Evolutionary conservation across 1,140 invertebrate genomes (phyloP).

Genomic region (Aleiodes sp.): DNA sequence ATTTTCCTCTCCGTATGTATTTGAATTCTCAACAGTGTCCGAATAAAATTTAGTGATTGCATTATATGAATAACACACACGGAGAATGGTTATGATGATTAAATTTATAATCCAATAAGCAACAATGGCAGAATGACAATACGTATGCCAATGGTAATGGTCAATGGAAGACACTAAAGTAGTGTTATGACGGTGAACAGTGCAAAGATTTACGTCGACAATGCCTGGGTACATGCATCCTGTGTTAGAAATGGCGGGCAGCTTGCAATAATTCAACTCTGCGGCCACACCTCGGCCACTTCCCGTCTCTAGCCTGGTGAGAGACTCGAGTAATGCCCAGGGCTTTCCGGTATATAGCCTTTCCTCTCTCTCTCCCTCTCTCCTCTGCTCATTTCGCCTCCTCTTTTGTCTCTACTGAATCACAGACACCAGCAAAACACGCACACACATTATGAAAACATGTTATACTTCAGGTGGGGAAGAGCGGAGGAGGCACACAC

Average conservation of each 20-base stretch:
- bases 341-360: constrained; percentile 58
- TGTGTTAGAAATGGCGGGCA: constrained; percentile 60
- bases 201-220: constrained; percentile 60
- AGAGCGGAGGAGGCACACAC: background rate
- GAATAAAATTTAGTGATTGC: no score
- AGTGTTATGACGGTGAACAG: constrained; percentile 53
- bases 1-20: no score
- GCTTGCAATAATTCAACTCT: constrained; percentile 64
- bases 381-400: no score
- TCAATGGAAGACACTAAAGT: no score
- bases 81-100: no score
- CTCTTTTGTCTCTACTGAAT: constrained; percentile 37
- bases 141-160: no score
- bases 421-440: constrained; percentile 22
- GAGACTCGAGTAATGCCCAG: constrained; percentile 38
- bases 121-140: no score
- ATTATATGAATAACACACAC: no score
- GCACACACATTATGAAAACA: constrained; percentile 8
- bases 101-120: no score
- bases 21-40: no score
- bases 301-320: constrained; percentile 57
- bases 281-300: constrained; percentile 64
- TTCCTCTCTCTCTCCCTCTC: constrained; percentile 30
- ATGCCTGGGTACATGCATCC: constrained; percentile 53
- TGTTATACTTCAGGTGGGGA: constrained; percentile 4